Evolutionary conservation across 2,113 vertebrate species (phyloP).

Genomic region (Gopherus flavomarginatus): DNA sequence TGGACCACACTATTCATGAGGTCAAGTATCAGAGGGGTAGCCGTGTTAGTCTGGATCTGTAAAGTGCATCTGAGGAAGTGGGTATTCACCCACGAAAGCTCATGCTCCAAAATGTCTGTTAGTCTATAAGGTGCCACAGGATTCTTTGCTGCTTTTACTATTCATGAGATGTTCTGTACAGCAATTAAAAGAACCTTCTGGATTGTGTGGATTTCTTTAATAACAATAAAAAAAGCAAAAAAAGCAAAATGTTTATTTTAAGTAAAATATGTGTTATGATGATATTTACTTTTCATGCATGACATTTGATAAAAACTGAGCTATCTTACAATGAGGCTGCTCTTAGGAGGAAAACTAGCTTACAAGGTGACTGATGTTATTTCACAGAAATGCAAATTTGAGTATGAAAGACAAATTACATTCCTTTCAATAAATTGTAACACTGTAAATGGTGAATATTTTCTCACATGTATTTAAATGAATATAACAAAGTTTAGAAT

Average conservation of each 20-base stretch:
- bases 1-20: background rate
- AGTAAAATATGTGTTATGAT: background rate
- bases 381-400: background rate
- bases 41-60: too few species aligned
- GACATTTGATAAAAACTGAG: background rate
- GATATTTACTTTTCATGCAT: background rate
- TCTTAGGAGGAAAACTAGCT: background rate
- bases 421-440: background rate
- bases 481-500: conserved; percentile 4
- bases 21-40: too few species aligned
- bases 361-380: background rate
- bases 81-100: too few species aligned
- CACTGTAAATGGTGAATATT: background rate
- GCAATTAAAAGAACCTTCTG: background rate
- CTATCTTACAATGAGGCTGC: background rate
- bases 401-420: background rate
- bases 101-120: too few species aligned
- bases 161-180: background rate
- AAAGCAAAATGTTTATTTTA: background rate
- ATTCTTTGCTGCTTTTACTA: too few species aligned
- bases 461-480: background rate
- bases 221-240: background rate
- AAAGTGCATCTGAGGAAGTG: too few species aligned
- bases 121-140: too few species aligned
- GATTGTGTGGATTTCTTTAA: background rate